These are phyloP conservation scores for Scyliorhinus canicula DNA, from an alignment of 2,797 vertebrate genomes.

Conservation along the genomic window DNA sequence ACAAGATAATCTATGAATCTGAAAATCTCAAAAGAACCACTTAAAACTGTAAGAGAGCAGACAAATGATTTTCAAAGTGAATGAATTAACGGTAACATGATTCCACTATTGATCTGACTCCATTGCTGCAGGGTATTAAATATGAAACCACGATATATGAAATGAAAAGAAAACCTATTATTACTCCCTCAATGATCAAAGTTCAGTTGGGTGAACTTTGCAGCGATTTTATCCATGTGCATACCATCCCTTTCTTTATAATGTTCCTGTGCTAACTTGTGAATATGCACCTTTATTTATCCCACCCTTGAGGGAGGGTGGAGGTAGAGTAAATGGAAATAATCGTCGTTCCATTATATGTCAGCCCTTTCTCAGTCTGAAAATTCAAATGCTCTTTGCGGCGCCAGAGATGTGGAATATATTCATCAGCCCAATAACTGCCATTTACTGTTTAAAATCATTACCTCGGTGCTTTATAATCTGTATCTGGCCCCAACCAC, in stretches of 20 bases:
- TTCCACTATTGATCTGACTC: conserved; percentile 61
- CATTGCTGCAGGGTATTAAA: conserved; percentile 64
- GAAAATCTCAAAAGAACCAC: conserved; percentile 47
- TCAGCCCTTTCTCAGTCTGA: background rate
- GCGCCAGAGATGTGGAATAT: background rate
- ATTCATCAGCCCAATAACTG: background rate
- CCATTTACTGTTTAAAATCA: background rate
- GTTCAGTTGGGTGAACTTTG: background rate
- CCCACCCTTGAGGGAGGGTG: background rate
- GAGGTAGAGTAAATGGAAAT: background rate
- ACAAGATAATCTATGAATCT: background rate
- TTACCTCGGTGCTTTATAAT: background rate
- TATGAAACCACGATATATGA: conserved; percentile 67
- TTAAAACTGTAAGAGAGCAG: conserved; percentile 71
- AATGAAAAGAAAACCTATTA: conserved; percentile 45
- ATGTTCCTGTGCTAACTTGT: background rate
- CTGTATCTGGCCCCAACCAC: background rate
- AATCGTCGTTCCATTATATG: background rate
- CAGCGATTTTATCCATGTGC: background rate
- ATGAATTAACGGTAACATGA: conserved; percentile 51
- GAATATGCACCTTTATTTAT: background rate
- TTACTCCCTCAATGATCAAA: background rate
- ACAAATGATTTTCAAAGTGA: conserved; percentile 67
- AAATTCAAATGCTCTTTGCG: background rate
- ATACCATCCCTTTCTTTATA: background rate